Evolutionary conservation across 2,888 invertebrate species (phyloP), one percentile per base, ranked within the genome.

Genomic region (Drosophila atripex): DNA sequence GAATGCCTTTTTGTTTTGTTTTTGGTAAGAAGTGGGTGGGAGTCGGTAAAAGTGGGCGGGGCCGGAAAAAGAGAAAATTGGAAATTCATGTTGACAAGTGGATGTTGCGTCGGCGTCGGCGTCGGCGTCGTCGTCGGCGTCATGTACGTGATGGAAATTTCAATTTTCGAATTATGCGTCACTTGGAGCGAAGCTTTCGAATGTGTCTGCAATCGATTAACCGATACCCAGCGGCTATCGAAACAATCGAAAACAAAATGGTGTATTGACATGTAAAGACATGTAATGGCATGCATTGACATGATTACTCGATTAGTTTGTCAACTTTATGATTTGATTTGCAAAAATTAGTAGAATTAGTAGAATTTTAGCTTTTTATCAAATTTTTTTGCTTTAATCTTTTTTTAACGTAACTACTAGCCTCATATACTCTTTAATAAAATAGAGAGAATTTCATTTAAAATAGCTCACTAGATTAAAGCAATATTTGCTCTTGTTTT

Each of bases 81-180:
- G 82, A 86, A 80, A 82, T 84, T 86, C 84, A 84, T 84, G 86
- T 84, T 86, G 86, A 86, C 85, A 86, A 85, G 80, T 82, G 82
- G 73, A 75, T 60, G 66, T 61, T 68, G 38, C 49, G 60, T 14
- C 35, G 57, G 8, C 64, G 65, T 59, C 56, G 79, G 30, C 47
- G 60, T 12, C 30, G 57, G n/a, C 68, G 66, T 57, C 57, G 79
- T 76, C 76, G 82, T 49, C 61, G 77, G 74, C 80, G 59, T 58
- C 41, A 32, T 69, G 76, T 84, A 83, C 82, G 82, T 83, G 82
- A 83, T 70, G 73, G 65, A 71, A 83, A 84, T 83, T 79, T 83
- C 76, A 83, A 83, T 76, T 82, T 82, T 75, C 61, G 61, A 71
- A 77, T 79, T 78, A 77, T 72, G 70, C 66, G 73, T 54, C 41